Conservation (phyloP, 2,797 vertebrate species). For the Danio albolineatus region DNA sequence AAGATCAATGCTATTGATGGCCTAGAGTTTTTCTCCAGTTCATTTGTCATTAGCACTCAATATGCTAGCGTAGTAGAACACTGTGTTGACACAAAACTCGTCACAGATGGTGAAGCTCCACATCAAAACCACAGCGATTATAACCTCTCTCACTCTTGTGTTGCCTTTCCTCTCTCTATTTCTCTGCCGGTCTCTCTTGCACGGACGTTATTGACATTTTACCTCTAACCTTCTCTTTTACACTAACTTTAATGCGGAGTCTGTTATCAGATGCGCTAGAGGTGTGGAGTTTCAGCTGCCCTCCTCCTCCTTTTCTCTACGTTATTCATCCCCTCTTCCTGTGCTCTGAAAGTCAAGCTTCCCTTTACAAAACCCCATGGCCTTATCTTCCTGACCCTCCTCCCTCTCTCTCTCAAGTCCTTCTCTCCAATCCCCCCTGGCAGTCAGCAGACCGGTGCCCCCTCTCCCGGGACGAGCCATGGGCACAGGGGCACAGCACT, state of each 20-base stretch:
- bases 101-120: slow-evolving; percentile 55
- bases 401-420: slow-evolving; percentile 74
- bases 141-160: slow-evolving; percentile 56
- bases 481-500: slow-evolving; percentile 57
- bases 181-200: slow-evolving; percentile 63
- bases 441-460: slow-evolving; percentile 47
- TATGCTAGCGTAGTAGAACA: slow-evolving; percentile 74
- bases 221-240: slow-evolving; percentile 80
- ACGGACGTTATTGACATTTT: slow-evolving; percentile 78
- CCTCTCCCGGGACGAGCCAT: slow-evolving; percentile 56
- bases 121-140: slow-evolving; percentile 70
- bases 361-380: slow-evolving; percentile 81
- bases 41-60: slow-evolving; percentile 78
- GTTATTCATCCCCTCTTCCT: slow-evolving; percentile 88
- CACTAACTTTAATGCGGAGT: slow-evolving; percentile 77
- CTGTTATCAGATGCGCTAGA: slow-evolving; percentile 87
- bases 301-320: slow-evolving; percentile 79
- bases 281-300: slow-evolving; percentile 86
- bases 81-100: slow-evolving; percentile 45
- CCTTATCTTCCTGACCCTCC: slow-evolving; percentile 87
- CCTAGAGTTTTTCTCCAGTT: slow-evolving; percentile 78
- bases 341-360: slow-evolving; percentile 89
- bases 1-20: slow-evolving; percentile 76
- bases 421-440: slow-evolving; percentile 36
- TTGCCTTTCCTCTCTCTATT: slow-evolving; percentile 39